Conservation (phyloP, 2,797 vertebrate genomes). For the Molossus alvarezi region DNA sequence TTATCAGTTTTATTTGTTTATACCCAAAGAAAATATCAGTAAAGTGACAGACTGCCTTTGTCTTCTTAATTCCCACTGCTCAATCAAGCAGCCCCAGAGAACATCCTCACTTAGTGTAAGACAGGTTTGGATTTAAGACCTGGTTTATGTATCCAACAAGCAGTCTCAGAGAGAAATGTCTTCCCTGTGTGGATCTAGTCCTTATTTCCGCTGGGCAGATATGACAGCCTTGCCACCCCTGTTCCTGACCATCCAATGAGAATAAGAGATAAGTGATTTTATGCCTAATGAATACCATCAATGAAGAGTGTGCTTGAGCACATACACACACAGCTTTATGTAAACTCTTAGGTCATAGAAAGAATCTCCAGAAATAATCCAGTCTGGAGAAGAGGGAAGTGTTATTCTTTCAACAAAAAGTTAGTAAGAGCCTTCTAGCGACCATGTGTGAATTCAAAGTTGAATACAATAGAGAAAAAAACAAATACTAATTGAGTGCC, state of each 20-base stretch:
- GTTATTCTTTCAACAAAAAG: conserved; percentile 44
- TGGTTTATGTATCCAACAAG: conserved; percentile 1
- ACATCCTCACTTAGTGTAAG: neutral
- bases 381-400: neutral
- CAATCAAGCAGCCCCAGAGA: neutral
- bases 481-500: conserved; percentile 22
- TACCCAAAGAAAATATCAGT: conserved; percentile 42
- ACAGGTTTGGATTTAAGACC: conserved; percentile 19
- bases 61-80: conserved; percentile 41
- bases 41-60: conserved; percentile 15
- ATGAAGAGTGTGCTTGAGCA: neutral
- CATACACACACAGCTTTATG: neutral
- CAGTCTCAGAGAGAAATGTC: neutral
- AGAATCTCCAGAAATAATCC: conserved; percentile 57
- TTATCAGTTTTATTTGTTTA: conserved; percentile 43
- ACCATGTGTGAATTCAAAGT: conserved; percentile 50
- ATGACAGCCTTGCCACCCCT: neutral
- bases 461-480: conserved; percentile 49
- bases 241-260: neutral
- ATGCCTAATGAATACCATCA: neutral
- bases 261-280: conserved; percentile 10
- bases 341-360: conserved; percentile 52
- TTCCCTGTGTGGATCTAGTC: neutral
- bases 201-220: conserved; percentile 3
- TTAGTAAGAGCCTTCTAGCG: neutral